Conservation (phyloP, 2,888 invertebrate species). For the Clivina fossor region DNA sequence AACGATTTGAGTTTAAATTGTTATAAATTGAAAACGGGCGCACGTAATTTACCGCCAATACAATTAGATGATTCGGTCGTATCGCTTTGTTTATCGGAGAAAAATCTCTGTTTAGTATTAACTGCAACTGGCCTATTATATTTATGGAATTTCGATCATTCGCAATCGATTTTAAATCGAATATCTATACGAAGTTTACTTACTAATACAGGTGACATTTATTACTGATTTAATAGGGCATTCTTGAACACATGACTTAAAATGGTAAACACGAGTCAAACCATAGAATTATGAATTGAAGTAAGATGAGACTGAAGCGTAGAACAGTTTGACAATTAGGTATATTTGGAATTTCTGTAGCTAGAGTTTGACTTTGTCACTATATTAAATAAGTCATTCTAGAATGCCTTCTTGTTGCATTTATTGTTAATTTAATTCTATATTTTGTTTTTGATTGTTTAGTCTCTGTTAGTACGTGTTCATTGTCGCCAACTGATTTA, state of each 20-base stretch:
- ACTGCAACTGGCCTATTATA: conserved; percentile 58
- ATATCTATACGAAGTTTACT: conserved; percentile 64
- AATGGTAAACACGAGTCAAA: no score
- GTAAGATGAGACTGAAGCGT: no score
- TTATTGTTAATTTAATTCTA: neutral
- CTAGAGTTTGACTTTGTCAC: no score
- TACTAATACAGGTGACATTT: conserved; percentile 55
- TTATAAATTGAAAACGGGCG: conserved; percentile 58
- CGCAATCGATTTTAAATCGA: conserved; percentile 57
- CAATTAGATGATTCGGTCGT: conserved; percentile 62
- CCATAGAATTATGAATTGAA: no score
- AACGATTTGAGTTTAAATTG: conserved; percentile 69
- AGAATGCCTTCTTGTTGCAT: conserved; percentile 7
- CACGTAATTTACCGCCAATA: conserved; percentile 57
- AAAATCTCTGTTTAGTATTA: conserved; percentile 57
- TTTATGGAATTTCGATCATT: conserved; percentile 64
- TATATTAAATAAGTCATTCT: conserved; percentile 16
- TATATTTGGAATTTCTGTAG: no score
- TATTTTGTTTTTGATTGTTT: neutral
- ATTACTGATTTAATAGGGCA: neutral
- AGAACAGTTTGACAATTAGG: no score
- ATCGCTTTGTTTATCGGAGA: conserved; percentile 57
- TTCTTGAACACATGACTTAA: no score
- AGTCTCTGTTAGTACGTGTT: conserved; percentile 62
- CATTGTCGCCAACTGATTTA: conserved; percentile 64